A percentile compares a stretch with the other conserved stretches of the same genome.
Conservation (phyloP, 2,113 vertebrate genomes). For the Theristicus caerulescens region DNA sequence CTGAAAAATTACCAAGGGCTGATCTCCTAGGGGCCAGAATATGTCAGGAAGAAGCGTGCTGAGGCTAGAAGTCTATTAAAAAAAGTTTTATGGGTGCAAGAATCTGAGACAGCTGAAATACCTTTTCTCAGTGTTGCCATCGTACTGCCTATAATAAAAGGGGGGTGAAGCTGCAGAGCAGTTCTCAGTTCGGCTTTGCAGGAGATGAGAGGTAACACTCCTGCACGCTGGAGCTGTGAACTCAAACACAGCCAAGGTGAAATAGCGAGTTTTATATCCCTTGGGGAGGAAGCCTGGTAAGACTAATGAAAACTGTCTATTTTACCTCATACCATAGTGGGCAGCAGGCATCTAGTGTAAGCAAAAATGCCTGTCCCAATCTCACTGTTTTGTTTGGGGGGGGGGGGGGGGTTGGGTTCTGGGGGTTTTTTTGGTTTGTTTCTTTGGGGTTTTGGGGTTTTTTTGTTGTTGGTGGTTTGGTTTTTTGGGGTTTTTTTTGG, state of each 20-base stretch:
- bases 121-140: background rate
- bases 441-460: no score
- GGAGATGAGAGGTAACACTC: background rate
- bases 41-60: rapidly evolving
- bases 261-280: background rate
- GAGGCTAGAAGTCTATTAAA: background rate
- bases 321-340: background rate
- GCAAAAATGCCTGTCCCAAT: background rate
- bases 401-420: no score
- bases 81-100: background rate
- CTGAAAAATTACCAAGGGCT: background rate
- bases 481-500: no score
- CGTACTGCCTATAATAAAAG: background rate
- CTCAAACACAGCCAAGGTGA: background rate
- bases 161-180: background rate
- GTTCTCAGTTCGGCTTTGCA: background rate
- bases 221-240: rapidly evolving
- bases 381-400: no score
- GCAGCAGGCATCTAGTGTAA: background rate
- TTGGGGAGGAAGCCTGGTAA: background rate
- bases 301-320: background rate
- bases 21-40: background rate
- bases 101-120: background rate
- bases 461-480: no score
- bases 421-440: no score